A percentile compares a stretch with the other conserved stretches of the same genome.
Evolutionary conservation across 2,888 invertebrate genomes (phyloP).

Genomic region (Torymus texanus): DNA sequence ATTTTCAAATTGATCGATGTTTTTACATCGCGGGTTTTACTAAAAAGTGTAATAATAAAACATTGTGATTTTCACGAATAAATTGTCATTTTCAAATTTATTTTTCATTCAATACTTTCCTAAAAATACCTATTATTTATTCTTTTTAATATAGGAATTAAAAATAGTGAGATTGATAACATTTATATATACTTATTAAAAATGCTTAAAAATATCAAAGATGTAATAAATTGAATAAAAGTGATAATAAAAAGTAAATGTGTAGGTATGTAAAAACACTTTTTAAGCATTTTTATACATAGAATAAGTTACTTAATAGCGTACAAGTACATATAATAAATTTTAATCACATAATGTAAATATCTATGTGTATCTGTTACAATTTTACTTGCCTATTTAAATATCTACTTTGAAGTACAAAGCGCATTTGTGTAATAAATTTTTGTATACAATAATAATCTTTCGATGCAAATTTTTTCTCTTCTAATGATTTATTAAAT

Average conservation of each 20-base stretch:
- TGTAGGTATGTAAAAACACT: conserved; percentile 27
- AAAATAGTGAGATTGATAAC: neutral
- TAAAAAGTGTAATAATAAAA: conserved; percentile 40
- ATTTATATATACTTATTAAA: neutral
- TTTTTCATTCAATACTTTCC: conserved; percentile 25
- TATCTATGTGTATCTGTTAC: conserved; percentile 26
- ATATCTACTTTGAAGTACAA: conserved; percentile 34
- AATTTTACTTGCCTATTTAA: conserved; percentile 30
- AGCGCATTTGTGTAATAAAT: conserved; percentile 17
- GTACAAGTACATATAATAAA: conserved; percentile 28
- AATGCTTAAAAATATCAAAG: conserved; percentile 23
- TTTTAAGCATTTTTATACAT: conserved; percentile 37
- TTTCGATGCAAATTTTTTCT: too few relatives aligned
- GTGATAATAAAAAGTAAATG: neutral
- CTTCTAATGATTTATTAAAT: too few relatives aligned
- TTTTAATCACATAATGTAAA: conserved; percentile 29
- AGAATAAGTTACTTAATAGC: conserved; percentile 15
- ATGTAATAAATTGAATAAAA: neutral
- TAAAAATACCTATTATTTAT: conserved; percentile 13
- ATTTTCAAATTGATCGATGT: conserved; percentile 29
- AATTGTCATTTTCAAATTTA: conserved; percentile 51
- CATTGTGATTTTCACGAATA: conserved; percentile 50
- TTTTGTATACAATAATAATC: too few relatives aligned
- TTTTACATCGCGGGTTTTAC: conserved; percentile 36
- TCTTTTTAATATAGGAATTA: neutral